A percentile compares a stretch with the other conserved stretches of the same genome.
These are phyloP conservation scores for Synergus gifuensis DNA, from an alignment of 2,888 invertebrate genomes.

Conservation along the genomic window DNA sequence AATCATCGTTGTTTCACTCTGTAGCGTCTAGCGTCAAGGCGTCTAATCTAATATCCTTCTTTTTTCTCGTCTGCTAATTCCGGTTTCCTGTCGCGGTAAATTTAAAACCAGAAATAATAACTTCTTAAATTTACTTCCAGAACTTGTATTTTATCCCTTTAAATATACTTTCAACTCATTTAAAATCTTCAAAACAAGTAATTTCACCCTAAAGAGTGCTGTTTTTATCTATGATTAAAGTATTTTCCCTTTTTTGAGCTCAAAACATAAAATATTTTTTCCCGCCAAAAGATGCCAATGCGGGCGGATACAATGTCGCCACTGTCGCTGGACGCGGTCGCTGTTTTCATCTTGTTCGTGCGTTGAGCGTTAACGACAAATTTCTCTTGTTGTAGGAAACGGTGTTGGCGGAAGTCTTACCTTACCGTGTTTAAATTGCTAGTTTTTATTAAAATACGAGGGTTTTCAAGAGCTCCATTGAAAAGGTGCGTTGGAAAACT, in stretches of 20 bases:
- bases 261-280: conserved; percentile 1
- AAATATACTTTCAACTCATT: neutral
- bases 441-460: neutral
- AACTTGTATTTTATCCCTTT: neutral
- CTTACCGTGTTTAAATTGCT: conserved; percentile 45
- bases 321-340: conserved; percentile 51
- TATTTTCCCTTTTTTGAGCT: neutral
- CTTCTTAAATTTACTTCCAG: neutral
- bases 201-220: neutral
- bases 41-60: too few species aligned
- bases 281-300: conserved; percentile 51
- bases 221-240: neutral
- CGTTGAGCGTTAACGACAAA: conserved; percentile 47
- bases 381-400: conserved; percentile 43
- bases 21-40: neutral
- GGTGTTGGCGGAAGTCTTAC: conserved; percentile 35
- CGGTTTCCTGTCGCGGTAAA: conserved; percentile 21
- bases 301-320: conserved; percentile 46
- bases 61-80: conserved; percentile 23
- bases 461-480: neutral
- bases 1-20: neutral
- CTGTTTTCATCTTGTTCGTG: conserved; percentile 55
- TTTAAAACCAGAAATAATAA: neutral
- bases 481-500: conserved; percentile 48
- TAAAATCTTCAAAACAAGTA: neutral